Conservation (phyloP, 2,888 invertebrate species). For the Andrena bicolor region DNA sequence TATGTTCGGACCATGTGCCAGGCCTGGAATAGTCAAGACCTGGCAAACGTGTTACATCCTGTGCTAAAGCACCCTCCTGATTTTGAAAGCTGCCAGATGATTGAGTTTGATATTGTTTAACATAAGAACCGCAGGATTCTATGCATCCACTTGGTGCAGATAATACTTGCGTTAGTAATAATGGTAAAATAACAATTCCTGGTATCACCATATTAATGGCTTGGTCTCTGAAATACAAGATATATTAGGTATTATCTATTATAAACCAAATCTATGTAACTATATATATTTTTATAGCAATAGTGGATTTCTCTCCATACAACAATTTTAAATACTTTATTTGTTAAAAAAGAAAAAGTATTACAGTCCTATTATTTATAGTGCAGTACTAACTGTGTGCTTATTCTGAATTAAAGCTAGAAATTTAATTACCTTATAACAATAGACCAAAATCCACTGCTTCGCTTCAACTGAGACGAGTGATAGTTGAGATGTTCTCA, state of each 20-base stretch:
- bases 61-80: conserved; percentile 39
- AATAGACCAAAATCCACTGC: conserved; percentile 53
- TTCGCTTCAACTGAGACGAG: conserved; percentile 35
- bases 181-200: conserved; percentile 64
- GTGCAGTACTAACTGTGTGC: neutral
- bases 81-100: conserved; percentile 33
- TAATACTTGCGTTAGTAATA: conserved; percentile 66
- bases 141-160: conserved; percentile 74
- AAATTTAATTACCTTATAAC: conserved; percentile 60
- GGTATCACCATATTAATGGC: conserved; percentile 58
- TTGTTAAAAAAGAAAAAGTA: neutral
- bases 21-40: conserved; percentile 69
- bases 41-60: conserved; percentile 43
- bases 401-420: conserved; percentile 1
- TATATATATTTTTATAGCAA: conserved; percentile 2
- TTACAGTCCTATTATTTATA: conserved; percentile 4
- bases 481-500: conserved; percentile 65
- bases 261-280: neutral
- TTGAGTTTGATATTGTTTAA: conserved; percentile 41
- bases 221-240: conserved; percentile 58
- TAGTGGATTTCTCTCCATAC: neutral
- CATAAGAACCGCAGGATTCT: conserved; percentile 63
- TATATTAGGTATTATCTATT: conserved; percentile 33
- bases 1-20: conserved; percentile 79
- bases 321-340: neutral